phyloP scores from a whole-genome alignment of 2,797 vertebrate species.

The Capromys pilorides region DNA sequence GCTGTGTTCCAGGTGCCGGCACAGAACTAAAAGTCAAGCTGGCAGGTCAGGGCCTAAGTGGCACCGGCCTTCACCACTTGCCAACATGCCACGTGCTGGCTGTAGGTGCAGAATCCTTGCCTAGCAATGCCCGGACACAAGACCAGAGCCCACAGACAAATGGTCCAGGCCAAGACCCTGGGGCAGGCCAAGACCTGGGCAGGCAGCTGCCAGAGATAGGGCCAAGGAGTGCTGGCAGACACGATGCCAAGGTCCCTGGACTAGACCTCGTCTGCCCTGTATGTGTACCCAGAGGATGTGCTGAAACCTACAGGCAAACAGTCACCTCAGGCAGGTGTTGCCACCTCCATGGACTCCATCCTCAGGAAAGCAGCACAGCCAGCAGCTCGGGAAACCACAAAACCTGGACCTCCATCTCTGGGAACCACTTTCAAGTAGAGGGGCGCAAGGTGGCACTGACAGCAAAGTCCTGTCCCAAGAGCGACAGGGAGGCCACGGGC shows the following conservation, averaged over 20 bases:
- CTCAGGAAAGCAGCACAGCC: too few species aligned
- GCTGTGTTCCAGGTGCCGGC: neutral
- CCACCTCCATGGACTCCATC: accelerated
- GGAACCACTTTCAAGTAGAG: neutral
- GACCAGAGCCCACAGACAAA: neutral
- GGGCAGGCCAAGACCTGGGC: neutral
- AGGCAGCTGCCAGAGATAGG: neutral
- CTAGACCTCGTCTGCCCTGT: accelerated
- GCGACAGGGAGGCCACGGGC: neutral
- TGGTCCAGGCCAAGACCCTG: neutral
- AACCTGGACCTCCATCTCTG: neutral
- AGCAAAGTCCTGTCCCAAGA: neutral
- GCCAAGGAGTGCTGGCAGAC: neutral
- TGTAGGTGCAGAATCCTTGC: neutral
- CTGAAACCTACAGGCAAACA: neutral
- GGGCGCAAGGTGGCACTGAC: neutral
- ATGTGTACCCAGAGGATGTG: accelerated
- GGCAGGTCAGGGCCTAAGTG: neutral
- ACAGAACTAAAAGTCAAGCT: too few species aligned
- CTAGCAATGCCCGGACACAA: neutral
- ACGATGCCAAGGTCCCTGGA: neutral
- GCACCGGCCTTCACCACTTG: accelerated
- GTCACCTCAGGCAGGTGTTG: neutral
- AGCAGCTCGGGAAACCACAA: too few species aligned
- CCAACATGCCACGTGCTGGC: accelerated